Conservation (phyloP, 1,140 invertebrate genomes). For the Polypedilum vanderplanki region DNA sequence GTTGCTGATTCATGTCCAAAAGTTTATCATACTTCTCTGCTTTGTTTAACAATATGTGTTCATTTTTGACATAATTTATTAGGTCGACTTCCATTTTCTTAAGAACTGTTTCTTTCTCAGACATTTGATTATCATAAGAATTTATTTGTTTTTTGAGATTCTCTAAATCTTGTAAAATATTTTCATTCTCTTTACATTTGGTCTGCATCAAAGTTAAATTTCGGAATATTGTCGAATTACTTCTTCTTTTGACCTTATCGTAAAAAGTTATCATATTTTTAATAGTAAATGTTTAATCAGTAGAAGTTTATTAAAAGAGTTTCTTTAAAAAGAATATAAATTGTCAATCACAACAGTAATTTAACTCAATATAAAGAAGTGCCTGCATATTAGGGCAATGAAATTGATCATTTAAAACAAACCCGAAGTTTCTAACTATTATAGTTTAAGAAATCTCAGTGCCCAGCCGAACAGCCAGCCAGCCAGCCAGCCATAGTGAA, state of each 20-base stretch:
- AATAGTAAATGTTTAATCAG: too few relatives aligned
- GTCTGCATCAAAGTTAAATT: background rate
- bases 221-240: constrained; percentile 48
- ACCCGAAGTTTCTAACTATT: too few relatives aligned
- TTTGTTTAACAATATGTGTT: background rate
- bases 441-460: too few relatives aligned
- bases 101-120: constrained; percentile 22
- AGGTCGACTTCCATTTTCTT: background rate
- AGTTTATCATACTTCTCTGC: constrained; percentile 14
- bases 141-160: constrained; percentile 46
- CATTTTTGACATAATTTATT: constrained; percentile 23
- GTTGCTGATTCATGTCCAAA: background rate
- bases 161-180: constrained; percentile 40
- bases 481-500: too few relatives aligned
- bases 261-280: too few relatives aligned
- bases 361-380: too few relatives aligned
- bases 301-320: too few relatives aligned
- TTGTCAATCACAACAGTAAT: too few relatives aligned
- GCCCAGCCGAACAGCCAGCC: too few relatives aligned
- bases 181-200: background rate
- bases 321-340: too few relatives aligned
- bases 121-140: constrained; percentile 29
- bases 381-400: too few relatives aligned
- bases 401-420: too few relatives aligned
- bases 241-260: constrained; percentile 50